Conservation (phyloP, 2,113 vertebrate genomes). For the Pseudonaja textilis region DNA sequence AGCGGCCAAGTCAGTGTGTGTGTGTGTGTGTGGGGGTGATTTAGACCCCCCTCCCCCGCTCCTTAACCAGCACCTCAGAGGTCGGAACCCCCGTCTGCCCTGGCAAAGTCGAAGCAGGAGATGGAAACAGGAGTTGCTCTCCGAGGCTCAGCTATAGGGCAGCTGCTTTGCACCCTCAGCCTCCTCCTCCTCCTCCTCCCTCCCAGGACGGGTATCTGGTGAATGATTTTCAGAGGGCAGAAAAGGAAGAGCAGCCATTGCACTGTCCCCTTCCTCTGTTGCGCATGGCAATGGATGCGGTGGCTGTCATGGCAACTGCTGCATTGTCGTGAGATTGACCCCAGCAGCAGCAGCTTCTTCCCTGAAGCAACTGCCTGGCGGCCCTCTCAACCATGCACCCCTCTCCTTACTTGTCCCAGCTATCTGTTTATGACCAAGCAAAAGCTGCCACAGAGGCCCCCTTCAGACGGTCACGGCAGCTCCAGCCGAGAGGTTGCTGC, state of each 20-base stretch:
- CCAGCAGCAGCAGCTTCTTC: constrained; percentile 11
- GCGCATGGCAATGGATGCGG: constrained; percentile 58
- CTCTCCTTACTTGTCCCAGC: constrained; percentile 6
- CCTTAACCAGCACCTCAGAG: background rate
- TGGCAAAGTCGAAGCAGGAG: background rate
- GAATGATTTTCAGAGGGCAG: background rate
- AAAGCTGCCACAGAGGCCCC: background rate
- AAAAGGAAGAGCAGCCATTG: background rate
- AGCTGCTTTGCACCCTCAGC: background rate
- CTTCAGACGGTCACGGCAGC: background rate
- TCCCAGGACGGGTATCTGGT: background rate
- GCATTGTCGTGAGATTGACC: constrained; percentile 21
- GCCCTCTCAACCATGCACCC: background rate
- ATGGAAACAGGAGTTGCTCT: background rate
- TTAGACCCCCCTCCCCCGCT: background rate
- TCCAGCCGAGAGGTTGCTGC: background rate
- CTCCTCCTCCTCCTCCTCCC: background rate
- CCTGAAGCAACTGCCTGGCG: constrained; percentile 48
- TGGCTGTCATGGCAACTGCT: constrained; percentile 62
- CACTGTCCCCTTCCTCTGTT: constrained; percentile 10
- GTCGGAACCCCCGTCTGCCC: background rate
- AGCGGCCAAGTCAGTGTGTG: background rate
- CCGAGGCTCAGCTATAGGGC: background rate
- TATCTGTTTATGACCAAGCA: background rate
- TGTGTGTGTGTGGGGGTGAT: no score